These are phyloP conservation scores for Lepeophtheirus salmonis DNA, from an alignment of 1,140 invertebrate species.

Conservation along the genomic window DNA sequence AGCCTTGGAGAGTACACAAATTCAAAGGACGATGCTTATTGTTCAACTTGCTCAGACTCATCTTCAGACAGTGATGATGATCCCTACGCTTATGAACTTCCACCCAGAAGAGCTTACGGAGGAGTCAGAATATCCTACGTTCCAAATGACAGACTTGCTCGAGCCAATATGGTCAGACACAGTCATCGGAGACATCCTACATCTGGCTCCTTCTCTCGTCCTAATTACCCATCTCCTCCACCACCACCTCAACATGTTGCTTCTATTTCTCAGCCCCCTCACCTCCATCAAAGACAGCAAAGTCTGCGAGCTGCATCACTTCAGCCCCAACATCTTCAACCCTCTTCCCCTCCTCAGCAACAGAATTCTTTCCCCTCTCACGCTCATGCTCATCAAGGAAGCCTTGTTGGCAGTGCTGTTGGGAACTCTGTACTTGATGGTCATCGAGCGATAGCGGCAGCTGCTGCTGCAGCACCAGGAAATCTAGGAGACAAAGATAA, in stretches of 20 bases:
- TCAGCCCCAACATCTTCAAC: too few species aligned
- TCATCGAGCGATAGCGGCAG: constrained; percentile 12
- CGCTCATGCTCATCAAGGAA: too few species aligned
- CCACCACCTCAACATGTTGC: too few species aligned
- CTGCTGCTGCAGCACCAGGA: constrained; percentile 17
- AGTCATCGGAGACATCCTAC: not conserved
- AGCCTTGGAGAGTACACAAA: not conserved
- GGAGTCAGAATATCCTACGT: constrained; percentile 64
- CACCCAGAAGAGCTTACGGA: constrained; percentile 55
- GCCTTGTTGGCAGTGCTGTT: too few species aligned
- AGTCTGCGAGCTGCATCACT: not conserved
- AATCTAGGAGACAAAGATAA: constrained; percentile 23
- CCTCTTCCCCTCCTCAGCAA: too few species aligned
- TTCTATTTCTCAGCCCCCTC: too few species aligned
- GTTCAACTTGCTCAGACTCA: constrained; percentile 32
- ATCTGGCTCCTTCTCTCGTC: not conserved
- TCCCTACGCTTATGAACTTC: constrained; percentile 51
- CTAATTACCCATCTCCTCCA: not conserved
- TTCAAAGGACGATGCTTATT: constrained; percentile 13
- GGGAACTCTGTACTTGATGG: not conserved
- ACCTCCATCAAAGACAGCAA: not conserved
- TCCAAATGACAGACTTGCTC: constrained; percentile 54
- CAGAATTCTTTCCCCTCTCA: too few species aligned
- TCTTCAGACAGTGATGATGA: constrained; percentile 54
- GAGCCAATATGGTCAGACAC: too few species aligned